phyloP scores from a whole-genome alignment of 2,113 vertebrate genomes.

The Eira barbara region DNA sequence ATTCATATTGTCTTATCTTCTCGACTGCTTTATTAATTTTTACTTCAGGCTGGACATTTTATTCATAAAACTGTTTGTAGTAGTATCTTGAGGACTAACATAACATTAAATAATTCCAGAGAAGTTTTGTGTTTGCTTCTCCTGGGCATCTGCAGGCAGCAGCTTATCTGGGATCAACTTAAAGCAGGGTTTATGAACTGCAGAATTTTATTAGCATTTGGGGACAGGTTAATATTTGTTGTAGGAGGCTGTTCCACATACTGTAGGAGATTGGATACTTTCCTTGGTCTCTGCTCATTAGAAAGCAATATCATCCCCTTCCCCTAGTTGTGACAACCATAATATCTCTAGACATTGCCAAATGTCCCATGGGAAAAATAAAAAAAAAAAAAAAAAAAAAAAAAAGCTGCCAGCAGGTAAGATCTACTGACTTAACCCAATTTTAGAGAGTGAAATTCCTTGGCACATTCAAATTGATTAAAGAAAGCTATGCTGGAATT shows the following conservation, averaged over 20 bases:
- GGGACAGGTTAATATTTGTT: neutral
- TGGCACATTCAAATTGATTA: neutral
- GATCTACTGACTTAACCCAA: neutral
- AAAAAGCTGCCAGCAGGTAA: neutral
- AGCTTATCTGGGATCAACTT: neutral
- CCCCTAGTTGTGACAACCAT: neutral
- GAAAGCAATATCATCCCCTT: neutral
- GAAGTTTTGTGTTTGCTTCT: neutral
- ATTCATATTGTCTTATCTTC: neutral
- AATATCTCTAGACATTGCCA: neutral
- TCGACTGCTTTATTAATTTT: neutral
- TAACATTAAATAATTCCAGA: neutral
- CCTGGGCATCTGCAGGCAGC: neutral
- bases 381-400: neutral
- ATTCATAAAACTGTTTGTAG: neutral
- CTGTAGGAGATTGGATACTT: neutral
- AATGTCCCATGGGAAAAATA: neutral
- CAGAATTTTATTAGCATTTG: neutral
- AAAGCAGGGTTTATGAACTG: neutral
- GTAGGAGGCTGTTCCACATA: neutral
- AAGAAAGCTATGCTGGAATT: neutral
- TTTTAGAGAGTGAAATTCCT: neutral
- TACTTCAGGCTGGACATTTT: neutral
- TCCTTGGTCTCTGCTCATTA: neutral
- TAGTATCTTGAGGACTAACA: neutral